A percentile compares a stretch with the other conserved stretches of the same genome.
phyloP scores from a whole-genome alignment of 2,113 vertebrate species.

The Mesitornis unicolor region DNA sequence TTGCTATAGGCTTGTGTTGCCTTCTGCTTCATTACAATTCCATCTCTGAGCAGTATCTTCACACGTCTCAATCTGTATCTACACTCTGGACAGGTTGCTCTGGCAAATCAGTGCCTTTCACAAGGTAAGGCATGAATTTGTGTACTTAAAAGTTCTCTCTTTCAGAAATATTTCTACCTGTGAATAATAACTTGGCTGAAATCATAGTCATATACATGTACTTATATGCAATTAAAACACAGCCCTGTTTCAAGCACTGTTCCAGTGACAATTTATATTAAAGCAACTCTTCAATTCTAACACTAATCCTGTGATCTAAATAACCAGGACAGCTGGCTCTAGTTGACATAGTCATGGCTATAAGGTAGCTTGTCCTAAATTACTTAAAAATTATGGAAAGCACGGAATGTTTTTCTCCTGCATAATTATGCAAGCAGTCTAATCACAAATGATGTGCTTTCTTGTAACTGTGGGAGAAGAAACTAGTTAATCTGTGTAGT shows the following conservation, averaged over 20 bases:
- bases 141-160: not conserved
- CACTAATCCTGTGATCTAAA: not conserved
- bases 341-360: not conserved
- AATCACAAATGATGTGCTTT: not conserved
- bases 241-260: not conserved
- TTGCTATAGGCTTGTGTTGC: slow-evolving; percentile 89
- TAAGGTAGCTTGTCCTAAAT: not conserved
- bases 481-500: not conserved
- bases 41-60: slow-evolving; percentile 91
- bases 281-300: not conserved
- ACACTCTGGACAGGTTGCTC: slow-evolving; percentile 91
- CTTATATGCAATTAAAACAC: not conserved
- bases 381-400: not conserved
- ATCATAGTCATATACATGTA: not conserved
- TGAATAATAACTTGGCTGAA: not conserved
- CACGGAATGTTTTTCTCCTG: not conserved
- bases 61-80: slow-evolving; percentile 91
- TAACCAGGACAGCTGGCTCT: not conserved
- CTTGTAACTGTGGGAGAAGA: not conserved
- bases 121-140: slow-evolving; percentile 81
- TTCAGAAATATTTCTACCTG: not conserved
- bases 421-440: not conserved
- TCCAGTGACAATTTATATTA: not conserved
- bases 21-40: slow-evolving; percentile 98
- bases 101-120: slow-evolving; percentile 97